These are phyloP conservation scores for Colaptes auratus DNA, from an alignment of 2,113 vertebrate genomes.

Conservation along the genomic window DNA sequence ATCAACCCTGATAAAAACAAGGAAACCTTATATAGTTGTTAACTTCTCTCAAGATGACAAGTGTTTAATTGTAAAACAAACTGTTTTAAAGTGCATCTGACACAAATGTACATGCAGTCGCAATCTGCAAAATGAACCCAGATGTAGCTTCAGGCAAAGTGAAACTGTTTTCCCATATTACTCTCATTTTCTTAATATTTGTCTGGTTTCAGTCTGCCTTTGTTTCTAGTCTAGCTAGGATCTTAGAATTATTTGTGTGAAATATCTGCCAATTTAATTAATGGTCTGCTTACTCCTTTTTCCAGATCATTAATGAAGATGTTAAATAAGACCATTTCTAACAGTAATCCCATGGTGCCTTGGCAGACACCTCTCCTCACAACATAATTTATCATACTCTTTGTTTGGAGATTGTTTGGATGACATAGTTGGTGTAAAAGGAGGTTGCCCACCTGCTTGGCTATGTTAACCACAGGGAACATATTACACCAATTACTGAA, in stretches of 20 bases:
- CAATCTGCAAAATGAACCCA: background rate
- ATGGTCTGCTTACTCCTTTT: conserved; percentile 60
- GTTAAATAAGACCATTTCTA: conserved; percentile 61
- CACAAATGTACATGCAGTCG: background rate
- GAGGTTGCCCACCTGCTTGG: conserved; percentile 22
- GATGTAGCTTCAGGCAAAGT: background rate
- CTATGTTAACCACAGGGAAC: conserved; percentile 17
- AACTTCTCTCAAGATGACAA: background rate
- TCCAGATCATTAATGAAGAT: conserved; percentile 73
- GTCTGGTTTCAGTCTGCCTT: background rate
- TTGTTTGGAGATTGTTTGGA: conserved; percentile 45
- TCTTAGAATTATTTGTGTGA: background rate
- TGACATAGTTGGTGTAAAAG: conserved; percentile 9
- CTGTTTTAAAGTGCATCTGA: background rate
- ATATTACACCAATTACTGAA: background rate
- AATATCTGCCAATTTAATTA: conserved; percentile 70
- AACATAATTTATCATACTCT: conserved; percentile 18
- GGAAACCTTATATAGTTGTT: background rate
- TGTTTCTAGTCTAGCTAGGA: background rate
- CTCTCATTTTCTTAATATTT: background rate
- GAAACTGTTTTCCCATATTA: background rate
- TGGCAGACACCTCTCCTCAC: conserved; percentile 21
- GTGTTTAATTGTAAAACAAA: background rate
- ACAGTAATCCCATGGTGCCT: conserved; percentile 50
- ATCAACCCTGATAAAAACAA: background rate